These are phyloP conservation scores for Esox masquinongy DNA, from an alignment of 2,797 vertebrate genomes.

Conservation along the genomic window DNA sequence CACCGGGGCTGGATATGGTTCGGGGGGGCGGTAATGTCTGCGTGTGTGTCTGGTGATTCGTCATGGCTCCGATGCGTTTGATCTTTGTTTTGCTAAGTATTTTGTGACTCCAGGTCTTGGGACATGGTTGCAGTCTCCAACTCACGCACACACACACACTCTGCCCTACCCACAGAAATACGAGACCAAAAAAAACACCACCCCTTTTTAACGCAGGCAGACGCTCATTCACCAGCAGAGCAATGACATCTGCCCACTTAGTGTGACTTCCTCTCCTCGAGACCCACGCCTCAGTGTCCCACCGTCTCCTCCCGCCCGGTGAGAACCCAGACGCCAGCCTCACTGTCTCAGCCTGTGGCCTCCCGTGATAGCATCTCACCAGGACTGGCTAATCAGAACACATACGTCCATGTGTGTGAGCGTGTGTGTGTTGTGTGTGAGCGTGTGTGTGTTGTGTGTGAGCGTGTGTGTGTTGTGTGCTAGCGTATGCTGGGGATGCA, in stretches of 20 bases:
- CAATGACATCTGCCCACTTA: constrained; percentile 37
- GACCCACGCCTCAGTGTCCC: constrained; percentile 42
- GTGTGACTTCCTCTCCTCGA: constrained; percentile 48
- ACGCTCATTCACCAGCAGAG: neutral
- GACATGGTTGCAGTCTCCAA: neutral
- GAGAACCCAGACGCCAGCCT: neutral
- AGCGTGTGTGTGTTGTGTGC: too few relatives aligned
- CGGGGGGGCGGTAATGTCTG: constrained; percentile 8
- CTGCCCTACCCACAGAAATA: neutral
- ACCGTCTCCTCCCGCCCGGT: constrained; percentile 24
- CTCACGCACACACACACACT: neutral
- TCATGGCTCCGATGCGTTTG: constrained; percentile 44
- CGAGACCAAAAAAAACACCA: neutral
- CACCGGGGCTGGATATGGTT: neutral
- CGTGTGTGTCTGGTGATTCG: constrained; percentile 30
- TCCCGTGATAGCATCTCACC: neutral
- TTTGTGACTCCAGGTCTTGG: constrained; percentile 4
- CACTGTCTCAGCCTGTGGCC: neutral
- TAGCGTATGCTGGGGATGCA: too few relatives aligned
- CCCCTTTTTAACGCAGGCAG: neutral
- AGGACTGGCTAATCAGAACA: neutral
- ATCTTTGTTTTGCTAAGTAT: constrained; percentile 36
- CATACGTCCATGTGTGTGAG: neutral
- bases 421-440: too few relatives aligned
- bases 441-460: neutral